Evolutionary conservation across 2,888 invertebrate genomes (phyloP).

Genomic region (Drosophila nr. medialis): DNA sequence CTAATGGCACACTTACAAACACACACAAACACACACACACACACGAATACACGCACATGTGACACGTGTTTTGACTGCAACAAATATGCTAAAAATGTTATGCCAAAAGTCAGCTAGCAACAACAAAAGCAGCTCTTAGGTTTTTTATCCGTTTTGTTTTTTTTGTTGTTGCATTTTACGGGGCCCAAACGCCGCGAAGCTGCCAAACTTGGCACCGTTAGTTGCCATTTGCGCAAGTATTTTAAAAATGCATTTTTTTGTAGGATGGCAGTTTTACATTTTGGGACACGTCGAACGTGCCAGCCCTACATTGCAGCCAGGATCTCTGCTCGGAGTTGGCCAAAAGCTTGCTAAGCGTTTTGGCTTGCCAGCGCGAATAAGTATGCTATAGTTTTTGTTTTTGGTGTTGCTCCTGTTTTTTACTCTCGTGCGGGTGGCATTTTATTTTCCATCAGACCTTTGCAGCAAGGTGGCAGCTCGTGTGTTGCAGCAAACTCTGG

Average conservation of each 20-base stretch:
- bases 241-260: conserved; percentile 75
- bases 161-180: conserved; percentile 64
- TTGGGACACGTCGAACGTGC: conserved; percentile 65
- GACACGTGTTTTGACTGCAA: conserved; percentile 78
- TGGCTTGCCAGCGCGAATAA: conserved; percentile 47
- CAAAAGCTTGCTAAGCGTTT: conserved; percentile 44
- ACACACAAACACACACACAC: conserved; percentile 35
- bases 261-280: conserved; percentile 54
- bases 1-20: conserved; percentile 59
- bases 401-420: not conserved
- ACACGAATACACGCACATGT: conserved; percentile 35
- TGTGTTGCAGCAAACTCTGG: conserved; percentile 19
- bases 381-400: conserved; percentile 49
- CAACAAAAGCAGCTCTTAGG: conserved; percentile 21
- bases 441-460: conserved; percentile 27
- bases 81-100: conserved; percentile 79
- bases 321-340: conserved; percentile 6
- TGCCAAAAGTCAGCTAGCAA: conserved; percentile 66
- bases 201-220: conserved; percentile 78
- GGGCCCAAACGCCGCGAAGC: conserved; percentile 65
- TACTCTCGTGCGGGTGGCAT: conserved; percentile 27
- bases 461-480: conserved; percentile 27
- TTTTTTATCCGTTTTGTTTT: conserved; percentile 2
- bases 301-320: conserved; percentile 9
- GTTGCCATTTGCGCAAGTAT: conserved; percentile 77